These are phyloP conservation scores for Agrilus mali DNA, from an alignment of 2,888 invertebrate genomes.

Conservation along the genomic window DNA sequence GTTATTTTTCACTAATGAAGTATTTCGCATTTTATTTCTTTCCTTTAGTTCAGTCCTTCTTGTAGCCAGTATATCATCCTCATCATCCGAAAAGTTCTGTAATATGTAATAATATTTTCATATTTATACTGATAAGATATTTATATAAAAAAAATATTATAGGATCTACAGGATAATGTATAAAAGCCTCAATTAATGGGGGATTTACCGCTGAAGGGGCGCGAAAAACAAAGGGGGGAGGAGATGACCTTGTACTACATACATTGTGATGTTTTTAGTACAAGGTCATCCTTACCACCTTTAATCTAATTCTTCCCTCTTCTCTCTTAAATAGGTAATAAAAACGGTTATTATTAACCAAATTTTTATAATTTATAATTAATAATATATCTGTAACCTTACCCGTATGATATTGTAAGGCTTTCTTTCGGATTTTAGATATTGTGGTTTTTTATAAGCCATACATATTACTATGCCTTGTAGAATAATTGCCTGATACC, in stretches of 20 bases:
- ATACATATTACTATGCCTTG: slow-evolving; percentile 43
- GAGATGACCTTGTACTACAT: too few relatives aligned
- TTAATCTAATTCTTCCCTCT: too few relatives aligned
- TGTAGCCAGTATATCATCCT: slow-evolving; percentile 44
- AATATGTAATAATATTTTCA: slow-evolving; percentile 32
- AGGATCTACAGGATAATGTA: too few relatives aligned
- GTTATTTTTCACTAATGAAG: too few relatives aligned
- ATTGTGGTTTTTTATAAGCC: slow-evolving; percentile 41
- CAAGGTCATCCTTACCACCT: too few relatives aligned
- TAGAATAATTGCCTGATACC: slow-evolving; percentile 45
- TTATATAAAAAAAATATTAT: too few relatives aligned
- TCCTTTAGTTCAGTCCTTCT: slow-evolving; percentile 24
- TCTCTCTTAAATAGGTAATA: slow-evolving; percentile 13
- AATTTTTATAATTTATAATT: slow-evolving; percentile 31
- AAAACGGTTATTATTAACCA: slow-evolving; percentile 12
- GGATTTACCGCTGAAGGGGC: too few relatives aligned
- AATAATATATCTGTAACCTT: slow-evolving; percentile 13
- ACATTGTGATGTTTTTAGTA: too few relatives aligned
- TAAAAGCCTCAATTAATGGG: too few relatives aligned
- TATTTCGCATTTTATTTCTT: too few relatives aligned
- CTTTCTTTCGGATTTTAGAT: slow-evolving; percentile 27
- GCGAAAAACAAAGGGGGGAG: too few relatives aligned
- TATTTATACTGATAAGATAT: too few relatives aligned
- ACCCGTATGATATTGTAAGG: slow-evolving; percentile 25
- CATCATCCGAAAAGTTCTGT: slow-evolving; percentile 27